Percentiles rank a stretch among this genome's conserved stretches.
phyloP scores from a whole-genome alignment of 2,797 vertebrate genomes.

The Adelosebastes latens region DNA sequence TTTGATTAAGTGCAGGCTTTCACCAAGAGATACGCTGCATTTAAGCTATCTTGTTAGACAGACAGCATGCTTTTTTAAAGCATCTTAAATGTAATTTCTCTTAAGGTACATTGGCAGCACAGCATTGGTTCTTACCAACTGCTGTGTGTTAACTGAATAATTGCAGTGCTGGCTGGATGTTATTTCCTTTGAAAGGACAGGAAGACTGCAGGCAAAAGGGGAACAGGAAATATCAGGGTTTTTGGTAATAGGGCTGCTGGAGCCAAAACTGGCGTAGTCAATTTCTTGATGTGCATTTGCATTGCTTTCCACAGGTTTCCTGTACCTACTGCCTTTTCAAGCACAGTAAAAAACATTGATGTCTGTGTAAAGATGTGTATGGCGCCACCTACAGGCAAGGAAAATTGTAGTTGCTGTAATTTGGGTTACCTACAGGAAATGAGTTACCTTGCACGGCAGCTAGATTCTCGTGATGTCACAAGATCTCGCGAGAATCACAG shows the following conservation, averaged over 20 bases:
- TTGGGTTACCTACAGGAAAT: not conserved
- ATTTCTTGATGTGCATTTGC: constrained; percentile 2
- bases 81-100: constrained; percentile 21
- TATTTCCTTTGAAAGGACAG: constrained; percentile 42
- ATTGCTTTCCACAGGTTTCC: constrained; percentile 1
- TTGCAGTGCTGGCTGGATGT: constrained; percentile 30
- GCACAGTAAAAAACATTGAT: not conserved
- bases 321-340: not conserved
- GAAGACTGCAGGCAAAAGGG: constrained; percentile 24
- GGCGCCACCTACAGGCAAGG: not conserved
- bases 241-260: constrained; percentile 12
- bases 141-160: constrained; percentile 39
- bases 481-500: no score
- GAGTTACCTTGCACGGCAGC: not conserved
- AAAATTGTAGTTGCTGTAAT: not conserved
- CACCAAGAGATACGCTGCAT: constrained; percentile 11
- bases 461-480: no score
- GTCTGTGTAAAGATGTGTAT: not conserved
- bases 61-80: constrained; percentile 22
- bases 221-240: constrained; percentile 27
- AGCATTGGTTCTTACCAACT: constrained; percentile 6
- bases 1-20: constrained; percentile 37
- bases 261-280: constrained; percentile 16
- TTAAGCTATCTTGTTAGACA: constrained; percentile 11
- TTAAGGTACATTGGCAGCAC: constrained; percentile 11